phyloP scores from a whole-genome alignment of 2,113 vertebrate species.

The Sceloporus tristichus region DNA sequence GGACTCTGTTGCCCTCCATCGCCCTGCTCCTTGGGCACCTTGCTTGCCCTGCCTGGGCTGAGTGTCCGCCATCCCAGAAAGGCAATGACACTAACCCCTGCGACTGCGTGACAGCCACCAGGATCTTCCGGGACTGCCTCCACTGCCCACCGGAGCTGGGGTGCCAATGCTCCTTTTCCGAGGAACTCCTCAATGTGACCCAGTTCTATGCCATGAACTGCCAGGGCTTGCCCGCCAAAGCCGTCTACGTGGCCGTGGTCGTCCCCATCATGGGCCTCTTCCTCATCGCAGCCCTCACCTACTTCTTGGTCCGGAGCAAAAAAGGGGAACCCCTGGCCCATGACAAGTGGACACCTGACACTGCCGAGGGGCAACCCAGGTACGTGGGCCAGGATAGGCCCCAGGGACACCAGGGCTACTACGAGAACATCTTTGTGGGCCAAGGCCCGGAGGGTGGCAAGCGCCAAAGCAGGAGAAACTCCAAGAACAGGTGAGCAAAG shows the following conservation, averaged over 20 bases:
- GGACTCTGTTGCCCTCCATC: neutral
- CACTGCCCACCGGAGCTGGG: rapidly evolving
- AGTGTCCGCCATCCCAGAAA: rapidly evolving
- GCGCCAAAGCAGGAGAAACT: rapidly evolving
- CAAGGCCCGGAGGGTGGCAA: neutral
- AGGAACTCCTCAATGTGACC: rapidly evolving
- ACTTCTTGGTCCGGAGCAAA: neutral
- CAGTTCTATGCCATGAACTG: rapidly evolving
- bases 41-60: rapidly evolving
- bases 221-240: rapidly evolving
- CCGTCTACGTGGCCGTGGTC: neutral
- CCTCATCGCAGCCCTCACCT: rapidly evolving
- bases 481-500: conserved; percentile 27
- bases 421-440: conserved; percentile 73
- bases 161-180: rapidly evolving
- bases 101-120: neutral
- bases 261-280: rapidly evolving
- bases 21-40: neutral
- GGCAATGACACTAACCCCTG: neutral
- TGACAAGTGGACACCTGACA: rapidly evolving
- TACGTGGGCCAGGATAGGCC: conserved; percentile 33
- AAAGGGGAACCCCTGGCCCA: rapidly evolving
- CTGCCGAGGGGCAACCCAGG: conserved; percentile 20
- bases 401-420: neutral
- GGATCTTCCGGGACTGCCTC: rapidly evolving